Conservation (phyloP, 2,888 invertebrate genomes). For the Luperina nickerlii region DNA sequence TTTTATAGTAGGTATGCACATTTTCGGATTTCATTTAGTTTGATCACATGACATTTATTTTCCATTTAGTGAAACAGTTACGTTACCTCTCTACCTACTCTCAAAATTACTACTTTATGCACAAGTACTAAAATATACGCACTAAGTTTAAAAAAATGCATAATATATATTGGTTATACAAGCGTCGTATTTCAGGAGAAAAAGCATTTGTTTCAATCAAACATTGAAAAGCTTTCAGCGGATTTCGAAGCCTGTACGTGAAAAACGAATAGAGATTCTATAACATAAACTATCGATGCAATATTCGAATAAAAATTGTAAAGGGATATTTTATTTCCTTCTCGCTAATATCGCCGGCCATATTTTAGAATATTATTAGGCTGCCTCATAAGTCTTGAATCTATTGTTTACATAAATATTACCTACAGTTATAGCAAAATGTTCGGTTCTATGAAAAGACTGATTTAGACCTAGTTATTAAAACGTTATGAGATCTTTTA, state of each 20-base stretch:
- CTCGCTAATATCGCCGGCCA: not conserved
- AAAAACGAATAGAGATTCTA: constrained; percentile 65
- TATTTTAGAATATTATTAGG: not conserved
- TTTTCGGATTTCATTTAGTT: not conserved
- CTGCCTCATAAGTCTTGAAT: not conserved
- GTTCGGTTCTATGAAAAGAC: not conserved
- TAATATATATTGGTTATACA: constrained; percentile 32
- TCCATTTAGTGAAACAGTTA: not conserved
- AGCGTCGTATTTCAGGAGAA: constrained; percentile 63
- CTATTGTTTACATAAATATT: not conserved
- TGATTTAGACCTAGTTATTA: not conserved
- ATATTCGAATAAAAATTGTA: constrained; percentile 29
- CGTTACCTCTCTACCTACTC: not conserved
- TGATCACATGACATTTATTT: not conserved
- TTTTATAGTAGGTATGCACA: not conserved
- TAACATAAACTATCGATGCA: constrained; percentile 56
- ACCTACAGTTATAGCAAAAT: not conserved
- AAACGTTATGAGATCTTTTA: too few relatives aligned
- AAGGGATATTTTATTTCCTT: constrained; percentile 9
- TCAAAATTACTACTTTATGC: constrained; percentile 3
- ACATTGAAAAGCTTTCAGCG: constrained; percentile 83
- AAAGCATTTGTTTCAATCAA: constrained; percentile 72
- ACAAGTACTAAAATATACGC: constrained; percentile 7
- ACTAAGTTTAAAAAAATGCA: constrained; percentile 25
- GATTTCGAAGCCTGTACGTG: constrained; percentile 56